A percentile compares a stretch with the other conserved stretches of the same genome.
These are phyloP conservation scores for Asarcornis scutulata DNA, from an alignment of 2,113 vertebrate genomes.

Conservation along the genomic window DNA sequence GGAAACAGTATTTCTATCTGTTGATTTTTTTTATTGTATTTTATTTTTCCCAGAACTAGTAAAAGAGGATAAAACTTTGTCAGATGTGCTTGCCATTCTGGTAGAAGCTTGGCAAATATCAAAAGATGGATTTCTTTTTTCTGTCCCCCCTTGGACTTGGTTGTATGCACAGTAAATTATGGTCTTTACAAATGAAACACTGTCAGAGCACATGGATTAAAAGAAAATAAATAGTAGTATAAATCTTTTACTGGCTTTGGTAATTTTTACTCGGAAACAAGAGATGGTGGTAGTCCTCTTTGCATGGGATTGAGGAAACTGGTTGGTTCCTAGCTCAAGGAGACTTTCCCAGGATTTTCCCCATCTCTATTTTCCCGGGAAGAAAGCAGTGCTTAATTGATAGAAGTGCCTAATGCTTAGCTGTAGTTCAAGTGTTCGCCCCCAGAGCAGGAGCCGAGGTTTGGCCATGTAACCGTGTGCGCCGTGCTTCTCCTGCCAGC, in stretches of 20 bases:
- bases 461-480: accelerated
- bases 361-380: neutral
- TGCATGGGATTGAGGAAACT: neutral
- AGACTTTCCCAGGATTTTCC: neutral
- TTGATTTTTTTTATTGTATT: neutral
- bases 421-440: neutral
- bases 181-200: neutral
- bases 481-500: accelerated
- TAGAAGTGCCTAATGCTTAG: neutral
- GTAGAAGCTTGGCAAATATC: neutral
- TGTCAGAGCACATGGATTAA: neutral
- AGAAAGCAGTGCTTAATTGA: neutral
- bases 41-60: neutral
- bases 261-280: neutral
- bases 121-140: neutral
- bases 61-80: neutral
- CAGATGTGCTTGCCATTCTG: neutral
- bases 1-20: constrained; percentile 6
- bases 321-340: neutral
- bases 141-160: accelerated
- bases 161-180: neutral
- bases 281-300: neutral
- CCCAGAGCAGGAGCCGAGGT: neutral
- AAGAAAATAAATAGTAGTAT: neutral
- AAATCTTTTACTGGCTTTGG: neutral